Base-by-base conservation (phyloP, 2,888 invertebrate species). In the Noctua fimbriata region DNA sequence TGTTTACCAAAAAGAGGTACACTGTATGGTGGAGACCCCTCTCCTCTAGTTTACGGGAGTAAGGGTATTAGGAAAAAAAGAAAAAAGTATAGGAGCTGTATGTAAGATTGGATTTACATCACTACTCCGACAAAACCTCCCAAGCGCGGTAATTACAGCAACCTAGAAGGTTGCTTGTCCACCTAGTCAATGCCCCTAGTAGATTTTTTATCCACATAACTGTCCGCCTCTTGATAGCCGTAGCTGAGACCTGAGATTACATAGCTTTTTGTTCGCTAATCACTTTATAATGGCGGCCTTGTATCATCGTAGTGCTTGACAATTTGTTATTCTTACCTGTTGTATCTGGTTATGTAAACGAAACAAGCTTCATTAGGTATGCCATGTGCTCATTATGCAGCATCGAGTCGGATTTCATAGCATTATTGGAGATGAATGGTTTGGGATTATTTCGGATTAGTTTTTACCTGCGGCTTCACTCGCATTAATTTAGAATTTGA, bases 241-340 rank as follows among this genome's bases (percentile, higher is more conserved):
- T 75, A 18, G 44, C 44, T 58, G 21, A 69, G 52, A 75, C 52
- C 28, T 58, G 28, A 49, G 52, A 72, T 74, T 52, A 71, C 49
- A 49, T 32, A 73, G 77, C 41, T 49, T 81, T 76, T 76, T 73
- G 24, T 82, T 44, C 49, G 36, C 70, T 67, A 71, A 78, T 82
- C 5, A 67, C 36, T 71, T 69, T 86, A 71, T 71, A 82, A 78
- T 86, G 71, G 60, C 81, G 69, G 58, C 86, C 72, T 83, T 83
- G 78, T 73, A 44, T 73, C 65, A 67, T 18, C 36, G 74, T 49
- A 44, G 41, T 73, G 58, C 78, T 73, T 74, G 74, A 41, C 32
- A 66, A 72, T 82, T 69, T 71, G 67, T 82, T 72, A 74, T 58
- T 55, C 18, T 32, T 70, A 73, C 82, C 82, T 52, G 66, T 32